These are phyloP conservation scores for Heterochromis multidens DNA, from an alignment of 2,113 vertebrate genomes.

Conservation along the genomic window DNA sequence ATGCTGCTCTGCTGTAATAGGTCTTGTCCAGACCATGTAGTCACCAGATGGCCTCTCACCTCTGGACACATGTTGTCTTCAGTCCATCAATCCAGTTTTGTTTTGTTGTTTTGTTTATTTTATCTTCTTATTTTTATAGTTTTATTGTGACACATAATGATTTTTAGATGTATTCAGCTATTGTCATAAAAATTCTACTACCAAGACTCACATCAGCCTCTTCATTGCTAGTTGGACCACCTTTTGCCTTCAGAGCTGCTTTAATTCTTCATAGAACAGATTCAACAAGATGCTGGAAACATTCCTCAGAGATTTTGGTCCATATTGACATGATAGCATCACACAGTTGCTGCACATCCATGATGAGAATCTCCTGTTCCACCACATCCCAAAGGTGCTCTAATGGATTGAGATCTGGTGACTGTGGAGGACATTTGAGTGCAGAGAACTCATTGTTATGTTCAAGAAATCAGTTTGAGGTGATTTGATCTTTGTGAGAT, in stretches of 20 bases:
- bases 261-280: background rate
- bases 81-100: background rate
- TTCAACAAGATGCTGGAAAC: background rate
- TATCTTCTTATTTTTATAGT: background rate
- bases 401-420: background rate
- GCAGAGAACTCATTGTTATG: background rate
- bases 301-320: background rate
- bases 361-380: background rate
- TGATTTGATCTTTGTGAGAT: background rate
- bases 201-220: background rate
- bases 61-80: background rate
- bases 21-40: conserved; percentile 5
- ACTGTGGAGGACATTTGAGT: background rate
- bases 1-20: conserved; percentile 22
- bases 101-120: background rate
- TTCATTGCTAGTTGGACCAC: background rate
- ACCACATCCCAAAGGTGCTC: background rate
- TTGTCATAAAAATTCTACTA: background rate
- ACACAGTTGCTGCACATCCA: background rate
- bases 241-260: background rate
- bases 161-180: background rate
- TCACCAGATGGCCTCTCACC: conserved; percentile 32
- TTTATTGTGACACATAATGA: background rate
- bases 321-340: background rate
- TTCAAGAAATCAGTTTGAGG: background rate